Evolutionary conservation across 92 coral and sea anemone species (phyloP).

Genomic region (Chrysogorgia sp.): DNA sequence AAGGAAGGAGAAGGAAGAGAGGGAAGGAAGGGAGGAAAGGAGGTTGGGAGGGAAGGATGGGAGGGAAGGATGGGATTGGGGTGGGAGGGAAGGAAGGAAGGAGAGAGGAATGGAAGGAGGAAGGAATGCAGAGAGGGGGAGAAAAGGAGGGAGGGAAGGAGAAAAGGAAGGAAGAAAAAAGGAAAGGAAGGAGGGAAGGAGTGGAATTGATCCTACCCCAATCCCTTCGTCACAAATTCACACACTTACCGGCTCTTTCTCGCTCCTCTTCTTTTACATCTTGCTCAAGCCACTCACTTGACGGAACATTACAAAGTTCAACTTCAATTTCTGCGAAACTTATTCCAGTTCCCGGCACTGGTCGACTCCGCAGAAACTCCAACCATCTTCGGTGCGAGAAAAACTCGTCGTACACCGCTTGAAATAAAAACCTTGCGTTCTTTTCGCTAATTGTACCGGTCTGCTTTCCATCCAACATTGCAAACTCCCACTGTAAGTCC

Average conservation of each 20-base stretch:
- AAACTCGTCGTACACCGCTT: constrained; percentile 95
- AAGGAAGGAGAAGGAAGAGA: no score
- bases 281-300: constrained; percentile 93
- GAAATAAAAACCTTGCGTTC: constrained; percentile 88
- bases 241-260: constrained; percentile 62
- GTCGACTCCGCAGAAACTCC: constrained; percentile 92
- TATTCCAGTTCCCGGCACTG: constrained; percentile 90
- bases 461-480: constrained; percentile 91
- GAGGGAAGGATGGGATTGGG: no score
- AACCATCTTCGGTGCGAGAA: constrained; percentile 86
- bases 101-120: no score
- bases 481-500: constrained; percentile 95
- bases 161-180: no score
- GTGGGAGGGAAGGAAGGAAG: no score
- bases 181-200: no score
- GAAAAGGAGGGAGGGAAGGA: no score
- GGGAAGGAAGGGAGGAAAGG: no score
- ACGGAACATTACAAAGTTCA: constrained; percentile 90
- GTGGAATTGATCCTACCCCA: no score
- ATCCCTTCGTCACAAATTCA: no score
- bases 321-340: constrained; percentile 99
- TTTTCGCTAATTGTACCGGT: constrained; percentile 87
- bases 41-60: no score
- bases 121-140: no score
- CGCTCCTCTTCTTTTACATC: constrained; percentile 85